phyloP scores from a whole-genome alignment of 2,113 vertebrate species.

The Verasper variegatus region DNA sequence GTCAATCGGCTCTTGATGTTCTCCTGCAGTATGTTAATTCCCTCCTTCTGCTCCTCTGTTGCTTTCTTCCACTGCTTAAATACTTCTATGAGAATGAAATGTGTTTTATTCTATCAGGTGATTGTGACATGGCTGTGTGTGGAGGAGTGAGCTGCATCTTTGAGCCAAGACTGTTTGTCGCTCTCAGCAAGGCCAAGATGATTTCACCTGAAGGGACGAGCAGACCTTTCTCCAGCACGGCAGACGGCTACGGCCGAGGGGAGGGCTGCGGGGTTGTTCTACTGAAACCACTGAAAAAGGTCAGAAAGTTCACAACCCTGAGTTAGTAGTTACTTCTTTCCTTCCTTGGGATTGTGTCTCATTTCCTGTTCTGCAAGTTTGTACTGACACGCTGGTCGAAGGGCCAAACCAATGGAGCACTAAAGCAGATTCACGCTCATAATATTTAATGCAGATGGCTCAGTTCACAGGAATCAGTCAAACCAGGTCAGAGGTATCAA shows the following conservation, averaged over 20 bases:
- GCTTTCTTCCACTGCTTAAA: no score
- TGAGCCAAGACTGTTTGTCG: slow-evolving; percentile 84
- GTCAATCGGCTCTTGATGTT: no score
- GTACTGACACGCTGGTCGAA: background rate
- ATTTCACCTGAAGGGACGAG: slow-evolving; percentile 88
- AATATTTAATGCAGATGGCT: no score
- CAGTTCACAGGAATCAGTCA: no score
- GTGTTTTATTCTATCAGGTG: slow-evolving; percentile 76
- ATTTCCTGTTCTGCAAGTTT: no score
- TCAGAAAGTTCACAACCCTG: slow-evolving; percentile 34
- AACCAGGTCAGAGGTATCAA: no score
- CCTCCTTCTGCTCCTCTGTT: no score
- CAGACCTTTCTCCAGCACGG: slow-evolving; percentile 86
- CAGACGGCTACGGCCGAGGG: slow-evolving; percentile 90
- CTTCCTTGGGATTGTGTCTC: background rate
- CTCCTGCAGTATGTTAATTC: no score
- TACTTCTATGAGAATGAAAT: background rate
- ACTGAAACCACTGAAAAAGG: slow-evolving; percentile 86
- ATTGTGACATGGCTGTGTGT: slow-evolving; percentile 89
- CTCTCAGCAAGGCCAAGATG: slow-evolving; percentile 90
- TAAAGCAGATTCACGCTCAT: no score
- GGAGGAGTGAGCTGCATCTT: slow-evolving; percentile 88
- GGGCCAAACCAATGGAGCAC: no score
- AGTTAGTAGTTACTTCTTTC: background rate
- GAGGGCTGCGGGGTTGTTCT: slow-evolving; percentile 89